Percentiles rank a stretch among this genome's conserved stretches.
Evolutionary conservation across 2,888 invertebrate genomes (phyloP).

Genomic region (Erebia palarica): DNA sequence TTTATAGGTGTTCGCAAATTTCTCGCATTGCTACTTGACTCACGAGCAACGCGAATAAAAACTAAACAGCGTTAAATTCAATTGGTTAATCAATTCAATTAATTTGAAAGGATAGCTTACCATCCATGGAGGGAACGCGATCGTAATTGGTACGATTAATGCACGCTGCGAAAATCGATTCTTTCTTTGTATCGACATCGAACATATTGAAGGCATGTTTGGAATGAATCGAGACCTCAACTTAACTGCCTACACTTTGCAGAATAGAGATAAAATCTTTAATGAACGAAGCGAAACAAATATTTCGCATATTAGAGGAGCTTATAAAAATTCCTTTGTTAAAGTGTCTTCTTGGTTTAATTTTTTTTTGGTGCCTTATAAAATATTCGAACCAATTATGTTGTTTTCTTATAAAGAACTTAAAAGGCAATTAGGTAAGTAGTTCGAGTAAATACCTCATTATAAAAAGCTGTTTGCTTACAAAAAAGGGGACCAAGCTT

Average conservation of each 20-base stretch:
- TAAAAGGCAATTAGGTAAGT: conserved; percentile 17
- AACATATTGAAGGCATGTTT: conserved; percentile 63
- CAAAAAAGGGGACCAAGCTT: conserved; percentile 1
- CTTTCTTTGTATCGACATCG: conserved; percentile 63
- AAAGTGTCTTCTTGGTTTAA: conserved; percentile 25
- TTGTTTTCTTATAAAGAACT: conserved; percentile 13
- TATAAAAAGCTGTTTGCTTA: conserved; percentile 11
- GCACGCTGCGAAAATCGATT: conserved; percentile 61
- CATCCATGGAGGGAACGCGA: conserved; percentile 52
- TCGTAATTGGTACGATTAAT: conserved; percentile 76
- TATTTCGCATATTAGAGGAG: conserved; percentile 36
- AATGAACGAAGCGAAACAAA: conserved; percentile 44
- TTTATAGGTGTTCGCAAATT: conserved; percentile 38
- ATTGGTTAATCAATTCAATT: conserved; percentile 79
- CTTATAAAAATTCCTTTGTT: conserved; percentile 29
- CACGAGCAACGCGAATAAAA: conserved; percentile 55
- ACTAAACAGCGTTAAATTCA: conserved; percentile 66
- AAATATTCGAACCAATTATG: conserved; percentile 21
- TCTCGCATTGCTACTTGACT: conserved; percentile 44
- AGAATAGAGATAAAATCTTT: conserved; percentile 56
- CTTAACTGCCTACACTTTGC: conserved; percentile 56
- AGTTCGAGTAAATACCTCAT: conserved; percentile 4
- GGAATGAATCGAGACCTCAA: conserved; percentile 54
- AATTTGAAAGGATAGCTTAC: conserved; percentile 68
- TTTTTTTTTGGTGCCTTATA: conserved; percentile 3